Base-by-base conservation (phyloP, 2,113 vertebrate species). In the Toxotes chatareus region DNA sequence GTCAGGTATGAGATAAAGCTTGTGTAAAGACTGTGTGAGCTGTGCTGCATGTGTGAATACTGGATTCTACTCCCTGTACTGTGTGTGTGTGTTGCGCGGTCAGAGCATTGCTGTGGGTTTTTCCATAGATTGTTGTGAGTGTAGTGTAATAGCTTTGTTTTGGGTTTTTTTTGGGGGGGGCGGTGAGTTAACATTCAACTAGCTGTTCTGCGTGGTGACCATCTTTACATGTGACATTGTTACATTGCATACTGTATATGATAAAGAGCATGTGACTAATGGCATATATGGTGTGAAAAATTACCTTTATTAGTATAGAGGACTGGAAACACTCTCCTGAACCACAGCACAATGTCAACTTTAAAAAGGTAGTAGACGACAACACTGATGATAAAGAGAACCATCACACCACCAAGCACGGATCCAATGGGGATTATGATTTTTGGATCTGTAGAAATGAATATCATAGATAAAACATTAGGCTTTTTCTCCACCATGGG, bases 341-440 rank as follows among this genome's bases (percentile, higher is more conserved):
- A 96, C 91, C 94, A 97, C 84, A 99, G 95, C 51, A 95, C 95
- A n/a, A 99, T 95, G 72, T 99, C 97, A 46, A 98, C 89, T 88
- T 96, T 97, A 90, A 98, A 98, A 75, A 94, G 49, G 72, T 94
- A 96, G 90, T 95, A 97, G 73, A 95, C 38, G 73, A 85, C 70
- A 14, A 96, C 61, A 56, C 73, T 86, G 69, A 76, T 64, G 38
- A 95, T 70, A 4, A 96, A 92, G 7, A 96, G 61, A 65, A 96
- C 44, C 0, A 78, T 72, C 66, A 95, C 19, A n/a, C 86, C 85
- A 49, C 92, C 68, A 47, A 96, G 90, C 72, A 93, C 59, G 17
- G 93, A 87, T 66, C 95, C 96, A 34, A 96, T 67, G 1, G 94
- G 93, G 69, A 94, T 71, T 10, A 94, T 86, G 72, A 93, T 55